A percentile compares a stretch with the other conserved stretches of the same genome.
phyloP scores from a whole-genome alignment of 2,888 invertebrate genomes.

The Nomada hirtipes region DNA sequence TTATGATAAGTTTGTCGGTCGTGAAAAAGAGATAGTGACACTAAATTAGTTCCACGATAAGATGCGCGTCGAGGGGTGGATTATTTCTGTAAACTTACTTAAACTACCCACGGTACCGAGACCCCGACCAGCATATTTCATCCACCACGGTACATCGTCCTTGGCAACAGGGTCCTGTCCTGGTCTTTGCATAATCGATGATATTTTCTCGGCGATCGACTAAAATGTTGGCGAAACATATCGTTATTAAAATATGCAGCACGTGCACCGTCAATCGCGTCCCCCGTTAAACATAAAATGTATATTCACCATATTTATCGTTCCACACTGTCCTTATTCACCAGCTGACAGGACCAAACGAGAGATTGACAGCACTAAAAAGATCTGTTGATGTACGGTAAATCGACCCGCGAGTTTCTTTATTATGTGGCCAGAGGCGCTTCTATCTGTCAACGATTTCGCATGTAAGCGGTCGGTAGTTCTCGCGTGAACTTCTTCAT shows the following conservation, averaged over 20 bases:
- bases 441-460: slow-evolving; percentile 50
- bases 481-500: slow-evolving; percentile 27
- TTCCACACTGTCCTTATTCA: slow-evolving; percentile 50
- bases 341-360: slow-evolving; percentile 76
- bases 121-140: slow-evolving; percentile 93
- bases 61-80: neutral
- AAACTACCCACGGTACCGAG: slow-evolving; percentile 94
- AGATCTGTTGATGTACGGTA: slow-evolving; percentile 72
- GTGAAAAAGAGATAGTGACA: neutral
- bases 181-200: slow-evolving; percentile 92
- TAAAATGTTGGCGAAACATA: slow-evolving; percentile 77
- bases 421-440: slow-evolving; percentile 63
- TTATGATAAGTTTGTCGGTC: neutral
- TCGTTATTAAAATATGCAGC: neutral
- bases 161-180: slow-evolving; percentile 91
- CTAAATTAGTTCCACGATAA: neutral
- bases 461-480: neutral
- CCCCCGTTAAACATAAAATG: neutral
- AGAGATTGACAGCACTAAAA: slow-evolving; percentile 51
- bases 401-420: slow-evolving; percentile 74
- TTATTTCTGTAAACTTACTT: slow-evolving; percentile 87
- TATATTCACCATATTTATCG: slow-evolving; percentile 72
- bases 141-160: slow-evolving; percentile 95
- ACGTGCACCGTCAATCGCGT: neutral
- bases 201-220: slow-evolving; percentile 93